Percentiles rank a stretch among this genome's conserved stretches.
Evolutionary conservation across 2,888 invertebrate genomes (phyloP).

Genomic region (Cepaea hortensis): DNA sequence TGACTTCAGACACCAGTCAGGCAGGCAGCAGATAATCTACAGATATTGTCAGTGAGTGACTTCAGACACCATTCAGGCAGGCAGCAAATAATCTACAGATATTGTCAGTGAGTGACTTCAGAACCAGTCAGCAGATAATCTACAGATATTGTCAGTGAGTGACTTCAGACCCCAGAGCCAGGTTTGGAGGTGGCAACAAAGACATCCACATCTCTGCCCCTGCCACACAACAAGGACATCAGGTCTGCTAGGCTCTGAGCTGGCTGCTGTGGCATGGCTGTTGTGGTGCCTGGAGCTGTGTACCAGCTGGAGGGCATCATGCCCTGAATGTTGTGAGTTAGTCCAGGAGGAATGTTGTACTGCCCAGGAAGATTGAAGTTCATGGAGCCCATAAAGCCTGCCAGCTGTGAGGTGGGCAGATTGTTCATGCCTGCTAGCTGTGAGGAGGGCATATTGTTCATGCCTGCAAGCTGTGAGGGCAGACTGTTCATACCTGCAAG

Average conservation of each 20-base stretch:
- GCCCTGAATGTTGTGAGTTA: neutral
- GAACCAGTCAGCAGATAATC: too few relatives aligned
- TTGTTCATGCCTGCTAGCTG: neutral
- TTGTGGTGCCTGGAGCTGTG: neutral
- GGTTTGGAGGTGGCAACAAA: neutral
- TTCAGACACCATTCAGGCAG: too few relatives aligned
- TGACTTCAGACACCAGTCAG: too few relatives aligned
- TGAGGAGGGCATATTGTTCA: too few relatives aligned
- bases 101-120: too few relatives aligned
- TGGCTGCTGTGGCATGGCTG: neutral
- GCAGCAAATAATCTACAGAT: too few relatives aligned
- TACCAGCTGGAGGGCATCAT: slow-evolving; percentile 19
- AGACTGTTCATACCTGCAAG: too few relatives aligned
- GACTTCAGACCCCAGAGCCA: neutral
- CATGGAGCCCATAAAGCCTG: too few relatives aligned
- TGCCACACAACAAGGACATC: neutral
- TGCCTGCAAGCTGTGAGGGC: too few relatives aligned
- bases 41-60: too few relatives aligned
- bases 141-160: too few relatives aligned
- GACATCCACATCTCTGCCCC: neutral
- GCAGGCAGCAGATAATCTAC: too few relatives aligned
- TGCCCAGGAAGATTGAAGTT: neutral
- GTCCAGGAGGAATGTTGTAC: neutral
- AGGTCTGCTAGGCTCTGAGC: neutral
- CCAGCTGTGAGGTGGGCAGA: neutral